A percentile compares a stretch with the other conserved stretches of the same genome.
phyloP scores from a whole-genome alignment of 2,888 invertebrate species.

The Drosophila nr. perissopoda region DNA sequence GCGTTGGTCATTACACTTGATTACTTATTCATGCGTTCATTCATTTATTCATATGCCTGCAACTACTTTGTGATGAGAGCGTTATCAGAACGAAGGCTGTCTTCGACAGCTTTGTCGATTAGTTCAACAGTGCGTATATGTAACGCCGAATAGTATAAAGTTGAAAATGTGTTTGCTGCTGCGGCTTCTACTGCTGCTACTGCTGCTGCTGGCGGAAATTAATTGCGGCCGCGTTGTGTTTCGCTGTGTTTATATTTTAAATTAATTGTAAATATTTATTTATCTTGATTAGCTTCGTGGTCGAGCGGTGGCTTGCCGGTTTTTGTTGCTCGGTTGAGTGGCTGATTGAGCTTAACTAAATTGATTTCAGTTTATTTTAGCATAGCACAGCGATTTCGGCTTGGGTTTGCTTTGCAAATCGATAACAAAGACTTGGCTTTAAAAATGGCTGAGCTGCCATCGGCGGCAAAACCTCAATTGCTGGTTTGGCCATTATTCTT shows the following conservation, averaged over 20 bases:
- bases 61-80: conserved; percentile 42
- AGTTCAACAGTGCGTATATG: conserved; percentile 35
- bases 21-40: conserved; percentile 78
- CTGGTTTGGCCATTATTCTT: conserved; percentile 59
- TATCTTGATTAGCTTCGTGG: conserved; percentile 73
- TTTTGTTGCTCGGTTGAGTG: conserved; percentile 7
- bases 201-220: conserved; percentile 54
- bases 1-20: conserved; percentile 71
- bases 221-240: conserved; percentile 66
- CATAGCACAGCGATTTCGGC: conserved; percentile 49
- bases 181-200: not conserved
- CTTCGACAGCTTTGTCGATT: conserved; percentile 21
- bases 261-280: conserved; percentile 81
- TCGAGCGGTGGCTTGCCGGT: conserved; percentile 1
- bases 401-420: conserved; percentile 46
- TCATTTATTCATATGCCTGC: conserved; percentile 75
- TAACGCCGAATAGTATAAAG: conserved; percentile 7
- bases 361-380: conserved; percentile 79
- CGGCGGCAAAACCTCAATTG: conserved; percentile 50
- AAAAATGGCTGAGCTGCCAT: conserved; percentile 43
- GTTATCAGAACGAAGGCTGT: conserved; percentile 43
- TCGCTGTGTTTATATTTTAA: conserved; percentile 77
- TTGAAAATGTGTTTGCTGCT: not conserved
- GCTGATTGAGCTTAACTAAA: conserved; percentile 64
- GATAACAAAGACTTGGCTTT: conserved; percentile 69